Percentiles rank a stretch among this genome's conserved stretches.
These are phyloP conservation scores for Oxyruncus cristatus DNA, from an alignment of 2,113 vertebrate genomes.

Conservation along the genomic window DNA sequence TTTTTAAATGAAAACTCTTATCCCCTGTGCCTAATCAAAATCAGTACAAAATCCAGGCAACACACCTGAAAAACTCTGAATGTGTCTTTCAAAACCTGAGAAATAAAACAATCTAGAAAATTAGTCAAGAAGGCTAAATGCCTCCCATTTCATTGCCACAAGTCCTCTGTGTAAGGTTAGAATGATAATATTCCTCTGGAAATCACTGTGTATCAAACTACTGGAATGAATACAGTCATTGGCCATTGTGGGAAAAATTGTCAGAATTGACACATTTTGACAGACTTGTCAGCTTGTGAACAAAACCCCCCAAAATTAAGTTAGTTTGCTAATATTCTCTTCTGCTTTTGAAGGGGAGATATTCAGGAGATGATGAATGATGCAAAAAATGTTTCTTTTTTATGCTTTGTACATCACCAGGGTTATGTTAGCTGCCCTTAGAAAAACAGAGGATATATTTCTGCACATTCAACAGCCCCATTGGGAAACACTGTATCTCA, in stretches of 20 bases:
- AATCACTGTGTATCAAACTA: neutral
- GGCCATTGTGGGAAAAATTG: neutral
- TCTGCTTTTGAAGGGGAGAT: neutral
- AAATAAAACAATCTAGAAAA: neutral
- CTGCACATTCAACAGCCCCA: neutral
- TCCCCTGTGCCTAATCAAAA: neutral
- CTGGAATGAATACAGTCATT: neutral
- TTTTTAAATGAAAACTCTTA: neutral
- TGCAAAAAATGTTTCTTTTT: neutral
- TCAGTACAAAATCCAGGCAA: neutral
- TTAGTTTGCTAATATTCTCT: neutral
- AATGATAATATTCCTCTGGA: neutral
- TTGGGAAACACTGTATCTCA: neutral
- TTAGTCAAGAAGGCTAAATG: neutral
- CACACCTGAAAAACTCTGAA: neutral
- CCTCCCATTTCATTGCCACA: neutral
- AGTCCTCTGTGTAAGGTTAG: neutral
- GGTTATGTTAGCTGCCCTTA: neutral
- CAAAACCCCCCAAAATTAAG: fast-evolving
- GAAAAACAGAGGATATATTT: neutral
- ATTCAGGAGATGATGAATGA: neutral
- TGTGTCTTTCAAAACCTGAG: neutral
- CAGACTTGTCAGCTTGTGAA: neutral
- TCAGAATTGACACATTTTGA: neutral
- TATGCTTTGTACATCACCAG: neutral